Percentiles rank a stretch among this genome's conserved stretches.
Evolutionary conservation across 2,888 invertebrate genomes (phyloP).

Genomic region (Embidobia sp.): DNA sequence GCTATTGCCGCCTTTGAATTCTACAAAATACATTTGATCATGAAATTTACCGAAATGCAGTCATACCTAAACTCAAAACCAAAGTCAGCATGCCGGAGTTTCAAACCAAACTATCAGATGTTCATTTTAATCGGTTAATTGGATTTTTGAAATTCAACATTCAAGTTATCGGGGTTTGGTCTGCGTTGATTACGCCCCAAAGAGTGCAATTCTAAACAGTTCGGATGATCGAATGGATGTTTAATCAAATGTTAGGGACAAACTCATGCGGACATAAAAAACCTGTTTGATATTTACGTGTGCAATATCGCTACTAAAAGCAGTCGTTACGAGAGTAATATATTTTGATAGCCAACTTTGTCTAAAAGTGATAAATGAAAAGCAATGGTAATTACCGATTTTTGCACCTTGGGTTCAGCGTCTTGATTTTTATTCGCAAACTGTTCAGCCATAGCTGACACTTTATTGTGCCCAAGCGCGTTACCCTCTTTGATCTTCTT

Average conservation of each 20-base stretch:
- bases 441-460: conserved; percentile 93
- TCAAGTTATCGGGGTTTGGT: too few relatives aligned
- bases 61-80: conserved; percentile 1
- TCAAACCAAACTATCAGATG: neutral
- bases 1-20: conserved; percentile 84
- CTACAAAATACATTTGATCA: too few relatives aligned
- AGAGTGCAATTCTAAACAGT: conserved; percentile 44
- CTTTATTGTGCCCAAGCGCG: conserved; percentile 88
- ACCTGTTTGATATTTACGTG: conserved; percentile 17
- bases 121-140: too few relatives aligned
- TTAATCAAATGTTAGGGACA: too few relatives aligned
- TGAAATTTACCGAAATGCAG: too few relatives aligned
- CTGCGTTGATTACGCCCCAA: conserved; percentile 48
- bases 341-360: neutral
- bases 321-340: neutral
- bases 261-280: conserved; percentile 27
- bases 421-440: conserved; percentile 84
- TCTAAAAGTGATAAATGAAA: neutral
- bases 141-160: too few relatives aligned
- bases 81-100: conserved; percentile 49
- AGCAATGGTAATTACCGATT: conserved; percentile 82
- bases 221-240: conserved; percentile 1
- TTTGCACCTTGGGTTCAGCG: conserved; percentile 83
- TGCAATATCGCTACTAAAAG: conserved; percentile 20
- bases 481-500: conserved; percentile 90